Conservation (phyloP, 1,140 invertebrate genomes). For the Stegodyphus mimosarum region DNA sequence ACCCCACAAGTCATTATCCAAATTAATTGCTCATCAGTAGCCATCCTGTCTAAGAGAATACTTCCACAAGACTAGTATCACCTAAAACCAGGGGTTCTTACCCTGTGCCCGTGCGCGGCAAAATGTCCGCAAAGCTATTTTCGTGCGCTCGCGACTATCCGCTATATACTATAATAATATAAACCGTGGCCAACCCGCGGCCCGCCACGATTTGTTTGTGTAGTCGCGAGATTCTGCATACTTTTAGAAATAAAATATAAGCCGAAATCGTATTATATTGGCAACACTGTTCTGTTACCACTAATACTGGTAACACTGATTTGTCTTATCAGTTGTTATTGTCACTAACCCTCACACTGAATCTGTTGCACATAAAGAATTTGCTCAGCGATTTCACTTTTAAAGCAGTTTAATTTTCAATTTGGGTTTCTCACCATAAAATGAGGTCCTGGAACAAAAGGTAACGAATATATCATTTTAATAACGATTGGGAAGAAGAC, state of each 20-base stretch:
- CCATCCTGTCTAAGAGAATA: too few relatives aligned
- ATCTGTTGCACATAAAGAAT: neutral
- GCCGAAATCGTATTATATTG: neutral
- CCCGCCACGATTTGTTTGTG: neutral
- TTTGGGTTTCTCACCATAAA: neutral
- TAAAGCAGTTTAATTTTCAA: neutral
- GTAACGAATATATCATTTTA: slow-evolving; percentile 7
- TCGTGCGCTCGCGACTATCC: too few relatives aligned
- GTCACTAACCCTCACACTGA: neutral
- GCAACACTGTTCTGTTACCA: too few relatives aligned
- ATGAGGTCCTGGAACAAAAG: neutral
- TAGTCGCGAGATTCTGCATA: neutral
- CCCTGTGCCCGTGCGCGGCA: too few relatives aligned
- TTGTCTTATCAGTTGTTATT: neutral
- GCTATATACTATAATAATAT: too few relatives aligned
- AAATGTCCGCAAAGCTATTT: too few relatives aligned
- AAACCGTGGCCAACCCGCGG: too few relatives aligned
- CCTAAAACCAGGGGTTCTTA: too few relatives aligned
- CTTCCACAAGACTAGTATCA: too few relatives aligned
- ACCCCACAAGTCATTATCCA: too few relatives aligned
- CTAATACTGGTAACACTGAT: neutral
- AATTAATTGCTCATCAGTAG: too few relatives aligned
- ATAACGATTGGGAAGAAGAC: neutral
- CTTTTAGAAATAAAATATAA: slow-evolving; percentile 1
- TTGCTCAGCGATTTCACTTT: neutral